phyloP scores from a whole-genome alignment of 2,113 vertebrate species.

The Aegithalos caudatus region DNA sequence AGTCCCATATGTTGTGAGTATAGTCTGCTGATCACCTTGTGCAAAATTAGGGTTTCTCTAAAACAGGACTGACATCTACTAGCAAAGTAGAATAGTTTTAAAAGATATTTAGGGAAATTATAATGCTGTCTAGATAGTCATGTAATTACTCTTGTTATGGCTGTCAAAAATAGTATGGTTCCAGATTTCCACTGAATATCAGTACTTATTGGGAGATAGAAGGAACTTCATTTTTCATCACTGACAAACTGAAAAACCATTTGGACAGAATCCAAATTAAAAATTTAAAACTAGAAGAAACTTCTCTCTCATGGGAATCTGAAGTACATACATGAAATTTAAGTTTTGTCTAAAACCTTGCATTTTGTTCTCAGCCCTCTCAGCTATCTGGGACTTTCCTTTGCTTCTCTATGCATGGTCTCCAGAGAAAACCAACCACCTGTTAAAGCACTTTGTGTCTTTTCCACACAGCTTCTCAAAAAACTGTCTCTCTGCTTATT shows the following conservation, averaged over 20 bases:
- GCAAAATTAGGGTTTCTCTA: not conserved
- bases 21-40: not conserved
- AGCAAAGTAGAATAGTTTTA: not conserved
- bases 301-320: not conserved
- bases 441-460: not conserved
- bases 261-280: not conserved
- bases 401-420: not conserved
- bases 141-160: not conserved
- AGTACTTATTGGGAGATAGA: not conserved
- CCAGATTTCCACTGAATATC: not conserved
- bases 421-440: not conserved
- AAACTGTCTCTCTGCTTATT: not conserved
- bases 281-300: not conserved
- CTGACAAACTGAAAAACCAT: not conserved
- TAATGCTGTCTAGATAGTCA: not conserved
- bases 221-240: not conserved
- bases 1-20: not conserved
- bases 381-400: not conserved
- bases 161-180: not conserved
- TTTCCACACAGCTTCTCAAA: not conserved
- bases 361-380: not conserved
- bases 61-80: not conserved
- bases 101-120: not conserved
- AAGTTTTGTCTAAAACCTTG: not conserved
- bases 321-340: not conserved